phyloP scores from a whole-genome alignment of 2,113 vertebrate species.

The Callaeas wilsoni region DNA sequence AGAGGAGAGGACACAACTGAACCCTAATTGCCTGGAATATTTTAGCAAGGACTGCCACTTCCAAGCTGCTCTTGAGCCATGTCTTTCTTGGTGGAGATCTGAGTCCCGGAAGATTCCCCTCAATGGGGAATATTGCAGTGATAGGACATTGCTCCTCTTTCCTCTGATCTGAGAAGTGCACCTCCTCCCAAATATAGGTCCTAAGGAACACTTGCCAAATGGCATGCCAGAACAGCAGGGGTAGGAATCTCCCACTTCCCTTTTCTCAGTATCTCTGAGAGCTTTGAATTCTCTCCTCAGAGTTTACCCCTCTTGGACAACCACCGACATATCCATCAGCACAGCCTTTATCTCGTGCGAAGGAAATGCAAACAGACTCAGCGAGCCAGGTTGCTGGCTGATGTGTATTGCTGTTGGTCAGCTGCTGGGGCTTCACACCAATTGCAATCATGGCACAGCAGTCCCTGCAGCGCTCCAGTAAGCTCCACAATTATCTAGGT shows the following conservation, averaged over 20 bases:
- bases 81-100: neutral
- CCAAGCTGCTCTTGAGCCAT: neutral
- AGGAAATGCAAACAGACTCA: neutral
- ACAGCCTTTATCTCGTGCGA: neutral
- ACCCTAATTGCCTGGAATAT: neutral
- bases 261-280: neutral
- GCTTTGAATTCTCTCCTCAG: neutral
- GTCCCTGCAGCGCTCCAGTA: accelerated
- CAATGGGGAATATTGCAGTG: neutral
- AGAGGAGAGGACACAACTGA: neutral
- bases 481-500: neutral
- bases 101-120: neutral
- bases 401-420: neutral
- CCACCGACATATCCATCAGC: neutral
- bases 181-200: neutral
- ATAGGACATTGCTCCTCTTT: neutral
- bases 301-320: neutral
- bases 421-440: neutral
- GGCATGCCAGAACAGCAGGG: neutral
- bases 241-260: neutral
- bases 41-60: neutral
- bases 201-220: neutral
- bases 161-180: neutral
- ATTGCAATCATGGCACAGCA: neutral
- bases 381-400: accelerated